Conservation (phyloP, 2,888 invertebrate species). For the Dyspetes luteomarginatus region DNA sequence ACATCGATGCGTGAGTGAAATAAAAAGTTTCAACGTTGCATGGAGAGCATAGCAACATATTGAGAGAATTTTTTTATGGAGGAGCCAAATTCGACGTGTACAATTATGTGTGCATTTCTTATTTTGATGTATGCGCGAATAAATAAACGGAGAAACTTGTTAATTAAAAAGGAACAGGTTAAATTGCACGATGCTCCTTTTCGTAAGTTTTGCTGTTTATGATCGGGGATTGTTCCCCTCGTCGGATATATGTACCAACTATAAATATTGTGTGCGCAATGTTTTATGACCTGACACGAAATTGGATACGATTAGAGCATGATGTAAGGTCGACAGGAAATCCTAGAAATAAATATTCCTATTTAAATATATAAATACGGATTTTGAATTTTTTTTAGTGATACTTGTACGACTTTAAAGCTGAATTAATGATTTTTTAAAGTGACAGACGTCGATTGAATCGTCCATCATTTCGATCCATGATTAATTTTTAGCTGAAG, state of each 20-base stretch:
- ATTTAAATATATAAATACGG: neutral
- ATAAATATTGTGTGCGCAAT: neutral
- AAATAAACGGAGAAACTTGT: constrained; percentile 35
- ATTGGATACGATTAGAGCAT: neutral
- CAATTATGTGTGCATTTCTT: constrained; percentile 1
- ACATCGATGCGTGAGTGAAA: neutral
- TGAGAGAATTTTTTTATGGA: constrained; percentile 28
- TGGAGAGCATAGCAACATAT: neutral
- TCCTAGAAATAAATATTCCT: neutral
- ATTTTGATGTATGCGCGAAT: constrained; percentile 8
- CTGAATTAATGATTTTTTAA: no score
- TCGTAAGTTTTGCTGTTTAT: neutral
- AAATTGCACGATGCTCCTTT: neutral
- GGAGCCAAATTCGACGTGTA: neutral
- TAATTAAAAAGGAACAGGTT: constrained; percentile 13
- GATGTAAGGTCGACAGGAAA: neutral
- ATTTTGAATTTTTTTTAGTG: neutral
- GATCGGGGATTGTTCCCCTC: neutral
- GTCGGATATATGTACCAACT: no score
- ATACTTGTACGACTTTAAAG: no score
- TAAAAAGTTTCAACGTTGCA: neutral
- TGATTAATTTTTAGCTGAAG: no score
- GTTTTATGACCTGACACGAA: constrained; percentile 10
- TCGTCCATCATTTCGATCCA: no score
- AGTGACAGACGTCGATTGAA: no score